phyloP scores from a whole-genome alignment of 2,113 vertebrate species.

The Pontoporia blainvillei region DNA sequence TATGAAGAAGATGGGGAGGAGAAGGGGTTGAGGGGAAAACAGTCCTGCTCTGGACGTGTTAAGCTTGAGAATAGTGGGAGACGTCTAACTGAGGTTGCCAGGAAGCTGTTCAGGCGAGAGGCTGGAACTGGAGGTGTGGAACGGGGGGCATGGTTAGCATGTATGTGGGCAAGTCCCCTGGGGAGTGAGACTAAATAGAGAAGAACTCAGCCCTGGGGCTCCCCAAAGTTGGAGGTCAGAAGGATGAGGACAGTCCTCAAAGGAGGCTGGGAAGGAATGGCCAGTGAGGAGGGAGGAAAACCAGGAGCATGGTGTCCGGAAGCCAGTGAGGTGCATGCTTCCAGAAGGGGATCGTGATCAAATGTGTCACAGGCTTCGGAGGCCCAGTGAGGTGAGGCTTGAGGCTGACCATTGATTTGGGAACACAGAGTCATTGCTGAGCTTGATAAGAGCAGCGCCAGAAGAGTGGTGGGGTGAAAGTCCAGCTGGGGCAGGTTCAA shows the following conservation, averaged over 20 bases:
- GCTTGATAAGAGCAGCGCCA: background rate
- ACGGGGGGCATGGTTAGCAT: fast-evolving
- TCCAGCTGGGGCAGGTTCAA: background rate
- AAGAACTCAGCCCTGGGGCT: background rate
- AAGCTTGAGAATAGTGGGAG: background rate
- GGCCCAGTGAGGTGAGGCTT: background rate
- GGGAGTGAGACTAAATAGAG: background rate
- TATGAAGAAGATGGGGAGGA: background rate
- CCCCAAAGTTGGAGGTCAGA: background rate
- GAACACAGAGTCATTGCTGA: background rate
- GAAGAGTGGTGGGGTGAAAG: background rate
- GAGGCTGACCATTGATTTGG: background rate
- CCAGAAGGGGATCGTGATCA: background rate
- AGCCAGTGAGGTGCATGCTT: background rate
- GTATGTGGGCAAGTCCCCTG: background rate
- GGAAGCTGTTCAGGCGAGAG: background rate
- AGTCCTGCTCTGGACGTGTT: background rate
- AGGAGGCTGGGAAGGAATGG: background rate
- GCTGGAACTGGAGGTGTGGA: background rate
- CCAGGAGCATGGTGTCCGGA: background rate
- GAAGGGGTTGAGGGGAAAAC: background rate
- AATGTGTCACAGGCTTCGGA: background rate
- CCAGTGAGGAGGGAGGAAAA: background rate
- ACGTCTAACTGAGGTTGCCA: background rate
- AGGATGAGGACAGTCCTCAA: background rate